phyloP scores from a whole-genome alignment of 1,140 invertebrate species.

The Coptotermes formosanus region DNA sequence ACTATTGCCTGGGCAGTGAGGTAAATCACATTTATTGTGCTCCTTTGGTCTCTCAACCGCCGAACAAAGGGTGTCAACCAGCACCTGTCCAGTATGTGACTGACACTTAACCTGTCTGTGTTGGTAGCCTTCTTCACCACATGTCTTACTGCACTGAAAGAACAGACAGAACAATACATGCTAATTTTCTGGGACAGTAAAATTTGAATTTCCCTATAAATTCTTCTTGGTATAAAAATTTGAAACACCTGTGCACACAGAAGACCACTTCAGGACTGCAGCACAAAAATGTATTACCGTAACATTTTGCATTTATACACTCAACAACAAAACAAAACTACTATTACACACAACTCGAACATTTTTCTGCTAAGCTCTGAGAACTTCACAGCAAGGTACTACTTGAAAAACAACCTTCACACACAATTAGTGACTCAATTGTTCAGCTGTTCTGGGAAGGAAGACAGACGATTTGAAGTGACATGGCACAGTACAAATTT shows the following conservation, averaged over 20 bases:
- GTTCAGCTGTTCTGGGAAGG: too few relatives aligned
- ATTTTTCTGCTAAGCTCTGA: too few relatives aligned
- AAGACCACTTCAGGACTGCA: too few relatives aligned
- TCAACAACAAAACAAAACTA: too few relatives aligned
- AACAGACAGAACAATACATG: slow-evolving; percentile 33
- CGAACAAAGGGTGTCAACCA: slow-evolving; percentile 50
- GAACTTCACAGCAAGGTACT: too few relatives aligned
- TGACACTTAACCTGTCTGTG: slow-evolving; percentile 59
- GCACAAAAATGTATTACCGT: too few relatives aligned
- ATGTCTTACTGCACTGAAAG: slow-evolving; percentile 59
- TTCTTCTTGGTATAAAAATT: background rate
- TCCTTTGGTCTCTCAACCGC: slow-evolving; percentile 44
- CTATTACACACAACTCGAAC: too few relatives aligned
- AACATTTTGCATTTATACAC: too few relatives aligned
- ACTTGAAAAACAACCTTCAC: too few relatives aligned
- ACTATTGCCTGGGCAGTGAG: slow-evolving; percentile 16
- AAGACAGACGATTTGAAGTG: too few relatives aligned
- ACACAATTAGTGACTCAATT: too few relatives aligned
- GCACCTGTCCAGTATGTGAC: slow-evolving; percentile 46
- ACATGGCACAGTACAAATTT: too few relatives aligned
- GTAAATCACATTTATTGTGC: slow-evolving; percentile 47
- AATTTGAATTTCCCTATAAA: background rate
- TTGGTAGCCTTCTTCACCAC: slow-evolving; percentile 58
- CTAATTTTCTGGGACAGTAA: background rate
- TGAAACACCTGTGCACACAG: background rate